Base-by-base conservation (phyloP, 92 coral and sea anemone species). In the Actinostola sp. region DNA sequence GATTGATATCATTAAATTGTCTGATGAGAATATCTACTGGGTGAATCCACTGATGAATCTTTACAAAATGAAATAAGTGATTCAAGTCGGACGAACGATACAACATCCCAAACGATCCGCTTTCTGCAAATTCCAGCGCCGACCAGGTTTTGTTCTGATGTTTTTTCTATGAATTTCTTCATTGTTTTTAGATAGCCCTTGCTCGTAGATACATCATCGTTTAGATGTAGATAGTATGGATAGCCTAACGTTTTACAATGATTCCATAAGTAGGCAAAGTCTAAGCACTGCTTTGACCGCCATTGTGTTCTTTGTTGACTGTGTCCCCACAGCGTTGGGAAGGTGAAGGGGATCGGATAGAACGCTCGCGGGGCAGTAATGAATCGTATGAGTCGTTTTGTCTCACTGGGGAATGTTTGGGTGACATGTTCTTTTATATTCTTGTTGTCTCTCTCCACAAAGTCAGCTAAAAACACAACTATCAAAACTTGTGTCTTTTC, bases 271-370 rank as follows among this genome's bases (percentile, higher is more conserved):
- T 84, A 70, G 0, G 93, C 83, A 34, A 79, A 88, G 54, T 88
- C 93, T 31, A 88, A 21, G 31, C 93, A 78, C 43, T 88, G 93
- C 43, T 88, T 88, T 15, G 89, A 79, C 17, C 89, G 93, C 93
- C 93, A 88, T 33, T 51, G 50, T 16, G 79, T 50, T 49, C 89
- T 67, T 1, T 46, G 82, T 1, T 72, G 84, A 11, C 58, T 57
- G 72, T 88, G 89, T 10, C 77, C 63, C 89, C 86, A 88, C n/a
- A 88, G 56, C 25, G 5, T 6, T 24, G 93, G 89, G 24, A 88
- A 34, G 65, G 64, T 31, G 0, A 0, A 36, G 0, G 74, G 48
- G 2, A 52, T 57, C 2, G 93, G 89, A 68, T 88, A 88, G 39
- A 43, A 61, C 11, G 72, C 55, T 13, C 21, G 56, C 20, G 81